Percentiles rank a stretch among this genome's conserved stretches.
These are phyloP conservation scores for Gymnocheta viridis DNA, from an alignment of 2,888 invertebrate species.

Conservation along the genomic window DNA sequence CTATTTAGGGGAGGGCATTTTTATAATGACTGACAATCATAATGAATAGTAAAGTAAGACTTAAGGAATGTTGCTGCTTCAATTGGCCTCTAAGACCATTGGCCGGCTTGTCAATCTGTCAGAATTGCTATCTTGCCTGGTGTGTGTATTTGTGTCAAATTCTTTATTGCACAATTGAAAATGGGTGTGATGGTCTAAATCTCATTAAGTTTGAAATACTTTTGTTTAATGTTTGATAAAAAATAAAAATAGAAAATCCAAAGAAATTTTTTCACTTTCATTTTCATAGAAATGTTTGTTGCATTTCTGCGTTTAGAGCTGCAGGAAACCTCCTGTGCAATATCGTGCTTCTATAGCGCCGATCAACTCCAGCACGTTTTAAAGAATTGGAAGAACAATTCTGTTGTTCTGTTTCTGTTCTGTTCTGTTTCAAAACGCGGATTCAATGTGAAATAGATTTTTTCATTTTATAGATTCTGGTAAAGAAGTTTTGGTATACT, in stretches of 20 bases:
- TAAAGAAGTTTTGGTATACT: too few relatives aligned
- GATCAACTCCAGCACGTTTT: too few relatives aligned
- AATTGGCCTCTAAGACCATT: slow-evolving; percentile 39
- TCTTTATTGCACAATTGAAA: slow-evolving; percentile 35
- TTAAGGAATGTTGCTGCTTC: slow-evolving; percentile 21
- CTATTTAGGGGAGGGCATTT: slow-evolving; percentile 35
- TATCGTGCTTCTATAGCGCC: too few relatives aligned
- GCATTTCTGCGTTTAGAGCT: too few relatives aligned
- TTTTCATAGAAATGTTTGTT: too few relatives aligned
- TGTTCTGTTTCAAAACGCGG: too few relatives aligned
- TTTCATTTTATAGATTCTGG: too few relatives aligned
- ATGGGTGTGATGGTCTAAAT: slow-evolving; percentile 50
- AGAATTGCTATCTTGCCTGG: neutral
- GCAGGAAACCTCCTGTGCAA: too few relatives aligned
- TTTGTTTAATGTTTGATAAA: neutral
- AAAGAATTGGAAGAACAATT: too few relatives aligned
- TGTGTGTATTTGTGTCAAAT: slow-evolving; percentile 5
- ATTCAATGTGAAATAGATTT: too few relatives aligned
- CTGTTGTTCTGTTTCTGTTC: too few relatives aligned
- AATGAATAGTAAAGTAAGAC: slow-evolving; percentile 22
- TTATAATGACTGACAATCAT: slow-evolving; percentile 1
- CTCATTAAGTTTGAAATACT: slow-evolving; percentile 14
- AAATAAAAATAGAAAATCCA: neutral
- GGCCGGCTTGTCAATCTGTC: slow-evolving; percentile 53
- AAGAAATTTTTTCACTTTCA: neutral